These are phyloP conservation scores for Drosophila nigromelanica DNA, from an alignment of 1,140 invertebrate species.

Conservation along the genomic window DNA sequence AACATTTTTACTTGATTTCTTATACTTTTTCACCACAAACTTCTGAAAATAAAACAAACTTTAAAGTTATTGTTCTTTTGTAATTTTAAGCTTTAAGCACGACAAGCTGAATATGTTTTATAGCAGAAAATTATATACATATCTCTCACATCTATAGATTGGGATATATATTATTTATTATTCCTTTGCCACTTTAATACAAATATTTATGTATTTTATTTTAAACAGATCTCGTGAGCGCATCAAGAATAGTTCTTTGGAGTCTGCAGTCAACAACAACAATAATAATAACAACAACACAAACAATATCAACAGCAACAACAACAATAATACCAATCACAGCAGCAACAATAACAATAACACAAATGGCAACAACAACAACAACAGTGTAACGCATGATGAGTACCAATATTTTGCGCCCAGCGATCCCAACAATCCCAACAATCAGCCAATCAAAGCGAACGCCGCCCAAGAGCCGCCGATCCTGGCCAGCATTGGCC, in stretches of 20 bases:
- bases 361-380: conserved; percentile 57
- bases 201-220: not conserved
- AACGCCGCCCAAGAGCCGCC: not conserved
- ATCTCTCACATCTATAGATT: too few species aligned
- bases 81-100: not conserved
- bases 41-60: not conserved
- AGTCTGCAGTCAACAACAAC: conserved; percentile 5
- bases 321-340: conserved; percentile 8
- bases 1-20: not conserved
- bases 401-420: conserved; percentile 82
- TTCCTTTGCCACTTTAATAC: too few species aligned
- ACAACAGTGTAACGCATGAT: conserved; percentile 57
- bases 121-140: too few species aligned
- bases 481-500: conserved; percentile 37
- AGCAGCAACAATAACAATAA: conserved; percentile 41
- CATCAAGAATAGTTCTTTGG: conserved; percentile 45
- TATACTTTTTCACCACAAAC: not conserved
- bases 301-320: conserved; percentile 4
- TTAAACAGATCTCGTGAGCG: conserved; percentile 72
- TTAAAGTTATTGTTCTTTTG: not conserved
- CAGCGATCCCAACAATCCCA: conserved; percentile 79
- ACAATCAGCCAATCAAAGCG: conserved; percentile 58
- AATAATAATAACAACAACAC: conserved; percentile 19
- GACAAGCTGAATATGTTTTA: not conserved
- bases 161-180: too few species aligned